These are phyloP conservation scores for Cygnus buccinator DNA, from an alignment of 2,113 vertebrate species.

Conservation along the genomic window DNA sequence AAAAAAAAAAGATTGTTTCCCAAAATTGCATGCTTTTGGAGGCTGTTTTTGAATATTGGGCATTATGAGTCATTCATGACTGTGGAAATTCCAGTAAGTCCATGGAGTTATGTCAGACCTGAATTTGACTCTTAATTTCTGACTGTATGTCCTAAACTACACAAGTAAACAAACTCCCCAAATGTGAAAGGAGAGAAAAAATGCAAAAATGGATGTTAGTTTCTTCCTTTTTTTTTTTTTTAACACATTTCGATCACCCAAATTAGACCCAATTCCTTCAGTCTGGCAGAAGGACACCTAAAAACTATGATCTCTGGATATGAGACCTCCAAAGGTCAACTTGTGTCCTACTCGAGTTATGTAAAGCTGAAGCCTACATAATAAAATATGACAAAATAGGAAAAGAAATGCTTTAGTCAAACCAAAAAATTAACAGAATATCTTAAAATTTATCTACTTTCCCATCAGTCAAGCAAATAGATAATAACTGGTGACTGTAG, in stretches of 20 bases:
- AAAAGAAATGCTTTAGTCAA: background rate
- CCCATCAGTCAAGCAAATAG: background rate
- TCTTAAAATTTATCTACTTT: background rate
- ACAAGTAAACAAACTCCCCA: background rate
- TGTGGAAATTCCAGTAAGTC: constrained; percentile 52
- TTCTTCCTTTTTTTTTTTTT: background rate
- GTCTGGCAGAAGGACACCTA: background rate
- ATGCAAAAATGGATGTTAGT: background rate
- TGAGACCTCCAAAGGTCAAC: background rate
- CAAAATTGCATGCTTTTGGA: background rate
- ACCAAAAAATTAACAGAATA: background rate
- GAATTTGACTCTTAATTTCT: constrained; percentile 1
- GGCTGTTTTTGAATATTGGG: constrained; percentile 27
- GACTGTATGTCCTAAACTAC: background rate
- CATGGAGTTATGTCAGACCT: constrained; percentile 17
- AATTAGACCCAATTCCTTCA: background rate
- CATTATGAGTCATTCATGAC: constrained; percentile 32
- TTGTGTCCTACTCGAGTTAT: background rate
- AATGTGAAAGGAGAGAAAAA: background rate
- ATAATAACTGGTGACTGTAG: background rate
- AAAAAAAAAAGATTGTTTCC: background rate
- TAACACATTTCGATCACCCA: background rate
- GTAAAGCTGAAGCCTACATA: background rate
- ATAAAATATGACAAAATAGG: background rate
- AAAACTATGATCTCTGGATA: background rate